Conservation (phyloP, 2,888 invertebrate genomes). For the Cataglyphis albicans region DNA sequence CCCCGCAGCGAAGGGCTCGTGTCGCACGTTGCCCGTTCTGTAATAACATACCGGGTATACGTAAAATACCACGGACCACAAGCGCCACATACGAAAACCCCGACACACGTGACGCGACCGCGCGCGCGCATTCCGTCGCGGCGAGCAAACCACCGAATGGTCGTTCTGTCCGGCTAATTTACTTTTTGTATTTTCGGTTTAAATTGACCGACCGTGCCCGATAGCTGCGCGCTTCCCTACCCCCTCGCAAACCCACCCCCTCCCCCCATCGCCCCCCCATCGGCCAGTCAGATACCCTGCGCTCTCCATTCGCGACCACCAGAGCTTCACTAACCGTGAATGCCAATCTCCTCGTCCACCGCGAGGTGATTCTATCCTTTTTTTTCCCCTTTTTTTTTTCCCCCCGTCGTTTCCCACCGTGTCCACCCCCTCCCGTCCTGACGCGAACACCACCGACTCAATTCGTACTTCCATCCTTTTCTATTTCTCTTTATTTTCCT, state of each 20-base stretch:
- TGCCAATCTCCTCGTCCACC: constrained; percentile 80
- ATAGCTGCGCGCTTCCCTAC: constrained; percentile 66
- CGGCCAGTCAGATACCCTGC: constrained; percentile 65
- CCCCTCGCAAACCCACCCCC: not conserved
- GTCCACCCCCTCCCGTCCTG: constrained; percentile 27
- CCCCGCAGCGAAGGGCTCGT: constrained; percentile 27
- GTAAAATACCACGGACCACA: constrained; percentile 83
- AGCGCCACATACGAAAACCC: constrained; percentile 81
- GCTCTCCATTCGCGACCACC: constrained; percentile 78
- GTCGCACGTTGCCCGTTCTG: constrained; percentile 9
- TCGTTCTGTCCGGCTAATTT: constrained; percentile 83
- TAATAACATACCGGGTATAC: constrained; percentile 80
- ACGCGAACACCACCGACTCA: constrained; percentile 38
- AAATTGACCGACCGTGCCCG: constrained; percentile 82
- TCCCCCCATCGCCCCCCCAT: constrained; percentile 1
- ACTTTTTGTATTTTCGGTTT: constrained; percentile 85
- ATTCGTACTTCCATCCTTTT: constrained; percentile 42
- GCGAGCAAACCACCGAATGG: constrained; percentile 76
- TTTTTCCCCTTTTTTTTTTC: constrained; percentile 20
- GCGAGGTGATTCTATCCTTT: constrained; percentile 68
- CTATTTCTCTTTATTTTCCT: constrained; percentile 4
- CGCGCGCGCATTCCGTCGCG: constrained; percentile 20
- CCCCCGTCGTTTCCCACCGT: constrained; percentile 20
- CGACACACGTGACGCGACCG: constrained; percentile 80
- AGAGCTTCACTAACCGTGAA: constrained; percentile 79